Percentiles rank a stretch among this genome's conserved stretches.
Evolutionary conservation across 2,888 invertebrate genomes (phyloP).

Genomic region (Phorcus lineatus): DNA sequence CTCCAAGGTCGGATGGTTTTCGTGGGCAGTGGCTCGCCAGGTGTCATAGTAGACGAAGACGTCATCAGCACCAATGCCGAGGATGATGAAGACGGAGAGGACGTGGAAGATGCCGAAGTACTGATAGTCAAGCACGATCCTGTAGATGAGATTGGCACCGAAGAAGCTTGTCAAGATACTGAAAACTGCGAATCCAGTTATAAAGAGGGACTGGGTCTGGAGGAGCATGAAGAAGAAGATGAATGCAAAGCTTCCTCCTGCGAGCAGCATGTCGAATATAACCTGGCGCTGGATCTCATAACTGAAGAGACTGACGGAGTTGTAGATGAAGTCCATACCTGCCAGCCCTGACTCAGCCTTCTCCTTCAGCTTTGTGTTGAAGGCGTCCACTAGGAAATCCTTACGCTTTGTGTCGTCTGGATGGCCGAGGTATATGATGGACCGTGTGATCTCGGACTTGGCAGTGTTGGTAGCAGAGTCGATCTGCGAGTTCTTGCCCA

Average conservation of each 20-base stretch:
- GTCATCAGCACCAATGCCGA: slow-evolving; percentile 73
- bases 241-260: slow-evolving; percentile 60
- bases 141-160: slow-evolving; percentile 59
- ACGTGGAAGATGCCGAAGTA: slow-evolving; percentile 72
- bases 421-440: slow-evolving; percentile 28
- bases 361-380: slow-evolving; percentile 23
- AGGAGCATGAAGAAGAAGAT: slow-evolving; percentile 63
- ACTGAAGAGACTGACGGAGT: not conserved
- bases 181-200: slow-evolving; percentile 52
- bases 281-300: slow-evolving; percentile 42
- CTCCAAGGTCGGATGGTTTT: slow-evolving; percentile 50
- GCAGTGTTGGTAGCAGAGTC: not conserved
- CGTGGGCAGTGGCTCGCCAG: slow-evolving; percentile 64
- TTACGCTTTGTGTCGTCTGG: slow-evolving; percentile 19
- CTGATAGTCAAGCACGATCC: slow-evolving; percentile 43
- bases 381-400: slow-evolving; percentile 3
- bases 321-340: slow-evolving; percentile 29
- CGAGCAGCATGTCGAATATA: slow-evolving; percentile 53
- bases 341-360: not conserved
- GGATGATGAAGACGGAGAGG: slow-evolving; percentile 70
- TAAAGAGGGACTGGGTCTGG: slow-evolving; percentile 59
- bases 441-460: slow-evolving; percentile 29
- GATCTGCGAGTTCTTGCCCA: slow-evolving; percentile 30
- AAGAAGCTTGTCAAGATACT: slow-evolving; percentile 59
- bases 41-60: slow-evolving; percentile 72